These are phyloP conservation scores for Phrynosoma platyrhinos DNA, from an alignment of 2,113 vertebrate species.

Conservation along the genomic window DNA sequence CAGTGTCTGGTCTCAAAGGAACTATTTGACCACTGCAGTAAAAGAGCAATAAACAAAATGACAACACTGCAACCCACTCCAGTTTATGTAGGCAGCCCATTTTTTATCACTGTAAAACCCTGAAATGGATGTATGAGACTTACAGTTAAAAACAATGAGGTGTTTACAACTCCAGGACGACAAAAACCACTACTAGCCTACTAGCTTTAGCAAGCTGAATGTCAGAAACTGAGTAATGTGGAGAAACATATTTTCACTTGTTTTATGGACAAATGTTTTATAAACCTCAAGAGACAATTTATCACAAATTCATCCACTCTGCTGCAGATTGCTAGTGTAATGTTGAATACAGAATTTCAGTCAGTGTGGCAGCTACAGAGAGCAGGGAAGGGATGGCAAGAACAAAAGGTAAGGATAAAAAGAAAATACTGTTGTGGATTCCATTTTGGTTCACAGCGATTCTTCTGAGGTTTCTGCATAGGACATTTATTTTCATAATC, in stretches of 20 bases:
- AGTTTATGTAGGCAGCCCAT: constrained; percentile 88
- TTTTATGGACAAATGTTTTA: constrained; percentile 83
- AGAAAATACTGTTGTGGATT: constrained; percentile 46
- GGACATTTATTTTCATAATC: constrained; percentile 59
- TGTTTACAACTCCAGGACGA: constrained; percentile 82
- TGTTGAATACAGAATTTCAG: constrained; percentile 75
- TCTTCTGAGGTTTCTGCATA: constrained; percentile 53
- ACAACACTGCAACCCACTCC: constrained; percentile 84
- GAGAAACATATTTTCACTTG: constrained; percentile 78
- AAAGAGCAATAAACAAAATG: constrained; percentile 92
- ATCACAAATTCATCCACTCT: constrained; percentile 89
- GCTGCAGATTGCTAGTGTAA: constrained; percentile 80
- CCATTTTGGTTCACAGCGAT: constrained; percentile 37
- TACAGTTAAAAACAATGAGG: constrained; percentile 81
- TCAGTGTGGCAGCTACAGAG: constrained; percentile 51
- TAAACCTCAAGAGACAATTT: constrained; percentile 86
- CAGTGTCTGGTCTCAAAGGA: constrained; percentile 82
- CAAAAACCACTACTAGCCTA: constrained; percentile 74
- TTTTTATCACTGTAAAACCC: constrained; percentile 88
- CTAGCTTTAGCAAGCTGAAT: constrained; percentile 77
- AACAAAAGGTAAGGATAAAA: not conserved
- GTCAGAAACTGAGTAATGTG: constrained; percentile 77
- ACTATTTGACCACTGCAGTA: constrained; percentile 88
- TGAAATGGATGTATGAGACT: constrained; percentile 85
- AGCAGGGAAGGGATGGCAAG: not conserved